Conservation (phyloP, 2,113 vertebrate genomes). For the Campylomormyrus numenius region DNA sequence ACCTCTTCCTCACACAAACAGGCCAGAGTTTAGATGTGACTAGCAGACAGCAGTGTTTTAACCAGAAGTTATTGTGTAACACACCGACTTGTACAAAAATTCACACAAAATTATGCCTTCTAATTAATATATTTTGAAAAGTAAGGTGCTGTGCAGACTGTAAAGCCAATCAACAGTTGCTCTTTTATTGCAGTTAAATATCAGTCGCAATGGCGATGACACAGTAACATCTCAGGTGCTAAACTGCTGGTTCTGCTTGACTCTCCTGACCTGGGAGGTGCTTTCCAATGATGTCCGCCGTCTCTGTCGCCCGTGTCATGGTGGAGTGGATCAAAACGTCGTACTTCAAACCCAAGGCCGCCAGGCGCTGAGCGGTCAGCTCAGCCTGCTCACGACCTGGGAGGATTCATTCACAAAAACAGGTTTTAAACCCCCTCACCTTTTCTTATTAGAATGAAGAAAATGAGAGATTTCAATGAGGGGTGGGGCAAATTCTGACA, state of each 20-base stretch:
- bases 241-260: too few relatives aligned
- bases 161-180: neutral
- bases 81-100: neutral
- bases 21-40: neutral
- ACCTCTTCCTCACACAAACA: slow-evolving; percentile 58
- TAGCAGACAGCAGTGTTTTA: neutral
- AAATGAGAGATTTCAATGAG: neutral
- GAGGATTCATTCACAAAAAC: neutral
- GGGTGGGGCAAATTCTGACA: neutral
- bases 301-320: slow-evolving; percentile 88
- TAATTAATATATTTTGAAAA: neutral
- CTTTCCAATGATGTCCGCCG: slow-evolving; percentile 82
- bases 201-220: neutral
- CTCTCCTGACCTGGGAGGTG: slow-evolving; percentile 73
- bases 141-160: neutral
- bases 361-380: slow-evolving; percentile 77
- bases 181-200: neutral
- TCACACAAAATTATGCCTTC: neutral
- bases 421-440: neutral
- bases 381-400: slow-evolving; percentile 90
- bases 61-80: neutral
- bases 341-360: slow-evolving; percentile 80
- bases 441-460: neutral
- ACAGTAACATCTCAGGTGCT: neutral
- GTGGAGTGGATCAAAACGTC: slow-evolving; percentile 82